A percentile compares a stretch with the other conserved stretches of the same genome.
Conservation (phyloP, 2,888 invertebrate genomes). For the Myopa testacea region DNA sequence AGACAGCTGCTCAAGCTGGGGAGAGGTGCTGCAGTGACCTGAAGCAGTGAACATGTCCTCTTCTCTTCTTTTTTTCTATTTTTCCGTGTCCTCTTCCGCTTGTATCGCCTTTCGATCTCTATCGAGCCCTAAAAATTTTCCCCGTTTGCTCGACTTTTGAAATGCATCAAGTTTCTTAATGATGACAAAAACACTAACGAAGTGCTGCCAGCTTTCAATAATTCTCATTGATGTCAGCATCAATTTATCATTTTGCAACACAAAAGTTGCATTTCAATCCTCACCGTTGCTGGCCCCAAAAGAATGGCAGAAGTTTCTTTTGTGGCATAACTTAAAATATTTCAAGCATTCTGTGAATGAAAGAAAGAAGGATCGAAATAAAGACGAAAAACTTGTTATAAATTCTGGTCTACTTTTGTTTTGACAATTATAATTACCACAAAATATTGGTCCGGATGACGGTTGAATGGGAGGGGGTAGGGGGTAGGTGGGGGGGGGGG, state of each 20-base stretch:
- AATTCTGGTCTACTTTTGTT: conserved; percentile 17
- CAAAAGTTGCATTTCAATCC: background rate
- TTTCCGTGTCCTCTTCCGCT: background rate
- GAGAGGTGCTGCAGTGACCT: no score
- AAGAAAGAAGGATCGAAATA: background rate
- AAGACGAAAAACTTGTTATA: conserved; percentile 5
- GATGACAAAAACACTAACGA: background rate
- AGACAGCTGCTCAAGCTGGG: no score
- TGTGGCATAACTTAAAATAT: background rate
- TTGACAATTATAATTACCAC: conserved; percentile 32
- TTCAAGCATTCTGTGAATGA: background rate
- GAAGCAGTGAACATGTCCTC: no score
- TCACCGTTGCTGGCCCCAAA: background rate
- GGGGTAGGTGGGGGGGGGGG: background rate
- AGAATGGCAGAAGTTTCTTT: conserved; percentile 8
- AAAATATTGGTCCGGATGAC: background rate
- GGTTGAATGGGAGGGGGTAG: background rate
- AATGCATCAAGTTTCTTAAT: background rate
- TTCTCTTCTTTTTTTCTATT: background rate
- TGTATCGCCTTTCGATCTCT: background rate
- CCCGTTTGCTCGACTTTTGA: background rate
- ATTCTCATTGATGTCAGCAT: conserved; percentile 1
- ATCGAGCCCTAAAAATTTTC: background rate
- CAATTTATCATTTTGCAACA: background rate
- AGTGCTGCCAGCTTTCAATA: background rate